Evolutionary conservation across 2,888 invertebrate genomes (phyloP).

Genomic region (Heliconius cydno): DNA sequence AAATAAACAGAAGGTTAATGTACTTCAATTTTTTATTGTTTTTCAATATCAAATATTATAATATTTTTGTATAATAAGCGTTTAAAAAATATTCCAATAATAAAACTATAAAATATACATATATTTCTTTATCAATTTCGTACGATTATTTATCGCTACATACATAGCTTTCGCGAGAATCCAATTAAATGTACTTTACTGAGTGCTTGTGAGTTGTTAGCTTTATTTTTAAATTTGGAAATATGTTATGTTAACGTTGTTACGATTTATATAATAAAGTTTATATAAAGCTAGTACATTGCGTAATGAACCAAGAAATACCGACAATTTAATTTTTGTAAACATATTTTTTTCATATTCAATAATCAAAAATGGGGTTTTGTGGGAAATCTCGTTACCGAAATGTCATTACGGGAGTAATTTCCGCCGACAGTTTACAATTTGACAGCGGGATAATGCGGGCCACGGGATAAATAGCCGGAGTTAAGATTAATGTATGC

Average conservation of each 20-base stretch:
- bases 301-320: slow-evolving; percentile 30
- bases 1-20: no score
- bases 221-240: not conserved
- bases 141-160: no score
- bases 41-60: no score
- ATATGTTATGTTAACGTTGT: not conserved
- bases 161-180: no score
- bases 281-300: not conserved
- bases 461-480: slow-evolving; percentile 38
- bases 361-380: slow-evolving; percentile 55
- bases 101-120: no score
- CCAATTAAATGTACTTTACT: not conserved
- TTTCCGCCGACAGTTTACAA: slow-evolving; percentile 54
- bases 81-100: no score
- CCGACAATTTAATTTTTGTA: slow-evolving; percentile 50
- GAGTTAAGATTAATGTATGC: slow-evolving; percentile 40
- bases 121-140: no score
- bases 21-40: no score
- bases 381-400: slow-evolving; percentile 54
- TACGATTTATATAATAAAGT: no score
- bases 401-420: slow-evolving; percentile 60
- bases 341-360: slow-evolving; percentile 52
- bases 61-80: no score
- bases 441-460: slow-evolving; percentile 43
- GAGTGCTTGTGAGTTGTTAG: not conserved